Evolutionary conservation across 1,140 invertebrate genomes (phyloP).

Genomic region (Cotesia vestalis): DNA sequence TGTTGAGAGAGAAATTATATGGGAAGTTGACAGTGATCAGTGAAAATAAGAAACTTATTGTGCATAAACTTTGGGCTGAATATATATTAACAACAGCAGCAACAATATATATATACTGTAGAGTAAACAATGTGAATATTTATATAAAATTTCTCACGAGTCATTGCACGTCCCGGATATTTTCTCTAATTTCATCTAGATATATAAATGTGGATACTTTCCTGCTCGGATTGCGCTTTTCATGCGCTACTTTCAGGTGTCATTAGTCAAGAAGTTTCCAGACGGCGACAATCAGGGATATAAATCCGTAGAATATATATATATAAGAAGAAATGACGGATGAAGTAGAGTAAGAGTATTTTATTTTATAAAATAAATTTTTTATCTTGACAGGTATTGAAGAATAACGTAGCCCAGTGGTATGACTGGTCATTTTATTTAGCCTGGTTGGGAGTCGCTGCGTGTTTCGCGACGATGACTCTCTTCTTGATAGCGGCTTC

Average conservation of each 20-base stretch:
- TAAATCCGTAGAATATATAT: too few relatives aligned
- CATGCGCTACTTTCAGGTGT: conserved; percentile 33
- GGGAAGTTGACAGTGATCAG: conserved; percentile 7
- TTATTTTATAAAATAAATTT: conserved; percentile 6
- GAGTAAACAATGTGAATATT: conserved; percentile 17
- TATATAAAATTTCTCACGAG: conserved; percentile 36
- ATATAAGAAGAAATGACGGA: conserved; percentile 4
- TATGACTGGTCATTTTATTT: conserved; percentile 88
- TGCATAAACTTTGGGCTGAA: not conserved
- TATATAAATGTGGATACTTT: conserved; percentile 32
- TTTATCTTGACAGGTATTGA: conserved; percentile 71
- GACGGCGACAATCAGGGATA: too few relatives aligned
- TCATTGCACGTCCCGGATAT: conserved; percentile 39
- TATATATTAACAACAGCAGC: not conserved
- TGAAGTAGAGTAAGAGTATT: not conserved
- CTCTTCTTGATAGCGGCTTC: conserved; percentile 82
- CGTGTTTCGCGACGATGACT: conserved; percentile 77
- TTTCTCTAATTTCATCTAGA: conserved; percentile 42
- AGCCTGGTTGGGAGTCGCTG: conserved; percentile 82
- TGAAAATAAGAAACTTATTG: conserved; percentile 31
- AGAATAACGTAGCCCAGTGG: conserved; percentile 74
- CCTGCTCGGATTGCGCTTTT: conserved; percentile 23
- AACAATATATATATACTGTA: too few relatives aligned
- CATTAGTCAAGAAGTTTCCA: not conserved
- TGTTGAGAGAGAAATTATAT: conserved; percentile 32